Percentiles rank a stretch among this genome's conserved stretches.
phyloP scores from a whole-genome alignment of 2,113 vertebrate genomes.

The Sigmodon hispidus region DNA sequence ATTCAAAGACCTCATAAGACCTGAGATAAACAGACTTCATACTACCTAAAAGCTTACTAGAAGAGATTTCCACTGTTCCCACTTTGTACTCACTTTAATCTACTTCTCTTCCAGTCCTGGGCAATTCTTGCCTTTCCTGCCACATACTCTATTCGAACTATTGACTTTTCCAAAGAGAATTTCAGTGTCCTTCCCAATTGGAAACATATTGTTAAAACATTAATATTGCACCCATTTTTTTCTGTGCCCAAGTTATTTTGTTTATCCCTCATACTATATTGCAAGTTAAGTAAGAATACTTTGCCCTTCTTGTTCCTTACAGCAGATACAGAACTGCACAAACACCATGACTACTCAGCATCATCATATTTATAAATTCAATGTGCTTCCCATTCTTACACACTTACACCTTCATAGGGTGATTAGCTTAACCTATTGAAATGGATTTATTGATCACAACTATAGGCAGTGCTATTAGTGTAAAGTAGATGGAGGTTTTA shows the following conservation, averaged over 20 bases:
- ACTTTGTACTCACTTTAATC: background rate
- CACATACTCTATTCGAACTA: background rate
- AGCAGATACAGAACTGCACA: background rate
- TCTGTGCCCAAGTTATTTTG: background rate
- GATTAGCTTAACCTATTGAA: background rate
- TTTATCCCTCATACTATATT: background rate
- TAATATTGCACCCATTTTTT: background rate
- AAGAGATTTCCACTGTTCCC: background rate
- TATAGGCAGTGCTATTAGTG: background rate
- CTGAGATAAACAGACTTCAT: no score
- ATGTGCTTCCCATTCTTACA: background rate
- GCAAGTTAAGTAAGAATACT: background rate
- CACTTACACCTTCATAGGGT: background rate
- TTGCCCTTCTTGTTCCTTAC: background rate
- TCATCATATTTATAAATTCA: background rate
- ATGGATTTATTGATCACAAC: background rate
- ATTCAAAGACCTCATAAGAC: background rate
- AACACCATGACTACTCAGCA: background rate
- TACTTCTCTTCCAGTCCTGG: background rate
- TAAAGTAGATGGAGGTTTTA: background rate
- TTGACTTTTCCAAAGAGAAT: background rate
- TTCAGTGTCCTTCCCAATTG: background rate
- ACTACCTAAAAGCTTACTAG: background rate
- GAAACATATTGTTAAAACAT: background rate
- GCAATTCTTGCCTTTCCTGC: background rate